Evolutionary conservation across 2,888 invertebrate genomes (phyloP).

Genomic region (Acleris sparsana): DNA sequence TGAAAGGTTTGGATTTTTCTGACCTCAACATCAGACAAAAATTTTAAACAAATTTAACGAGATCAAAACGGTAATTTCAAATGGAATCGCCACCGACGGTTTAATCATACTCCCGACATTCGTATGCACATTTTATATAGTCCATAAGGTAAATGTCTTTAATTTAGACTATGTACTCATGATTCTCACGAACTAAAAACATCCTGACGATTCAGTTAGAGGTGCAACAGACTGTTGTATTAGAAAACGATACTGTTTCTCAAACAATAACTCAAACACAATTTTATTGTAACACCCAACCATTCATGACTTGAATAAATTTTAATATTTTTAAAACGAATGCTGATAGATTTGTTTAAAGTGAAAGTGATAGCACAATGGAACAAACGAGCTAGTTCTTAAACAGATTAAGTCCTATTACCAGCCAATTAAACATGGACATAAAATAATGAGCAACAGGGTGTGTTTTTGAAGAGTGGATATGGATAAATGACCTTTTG

Average conservation of each 20-base stretch:
- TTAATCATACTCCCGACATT: too few species aligned
- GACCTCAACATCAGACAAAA: too few species aligned
- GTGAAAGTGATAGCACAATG: slow-evolving; percentile 48
- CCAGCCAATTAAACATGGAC: background rate
- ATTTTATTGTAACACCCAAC: slow-evolving; percentile 3
- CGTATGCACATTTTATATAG: too few species aligned
- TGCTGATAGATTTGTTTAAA: slow-evolving; percentile 40
- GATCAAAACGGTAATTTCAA: too few species aligned
- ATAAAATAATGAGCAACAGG: background rate
- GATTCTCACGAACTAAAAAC: background rate
- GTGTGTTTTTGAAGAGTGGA: background rate
- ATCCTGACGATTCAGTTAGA: too few species aligned
- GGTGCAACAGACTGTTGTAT: background rate
- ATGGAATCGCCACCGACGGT: too few species aligned
- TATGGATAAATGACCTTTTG: background rate
- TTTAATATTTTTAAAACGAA: slow-evolving; percentile 32
- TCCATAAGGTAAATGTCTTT: too few species aligned
- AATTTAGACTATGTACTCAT: background rate
- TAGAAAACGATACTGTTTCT: slow-evolving; percentile 2
- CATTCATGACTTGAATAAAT: slow-evolving; percentile 35
- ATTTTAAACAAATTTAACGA: too few species aligned
- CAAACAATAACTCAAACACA: slow-evolving; percentile 3
- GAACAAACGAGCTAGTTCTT: slow-evolving; percentile 37
- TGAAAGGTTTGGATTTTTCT: too few species aligned
- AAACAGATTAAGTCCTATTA: slow-evolving; percentile 10